phyloP scores from a whole-genome alignment of 2,797 vertebrate genomes.

The Micropoecilia bifurca region DNA sequence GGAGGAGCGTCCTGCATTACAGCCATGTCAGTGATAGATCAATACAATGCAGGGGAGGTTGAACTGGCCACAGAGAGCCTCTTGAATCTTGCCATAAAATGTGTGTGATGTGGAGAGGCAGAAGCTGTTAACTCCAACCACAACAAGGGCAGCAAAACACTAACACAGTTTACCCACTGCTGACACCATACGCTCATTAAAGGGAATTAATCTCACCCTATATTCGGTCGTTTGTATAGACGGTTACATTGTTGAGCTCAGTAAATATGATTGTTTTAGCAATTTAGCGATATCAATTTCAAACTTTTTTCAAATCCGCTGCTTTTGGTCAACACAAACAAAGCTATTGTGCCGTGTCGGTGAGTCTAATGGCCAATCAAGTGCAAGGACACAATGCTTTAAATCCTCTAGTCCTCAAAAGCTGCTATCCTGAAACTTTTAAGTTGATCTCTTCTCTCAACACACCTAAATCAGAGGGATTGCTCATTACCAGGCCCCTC shows the following conservation, averaged over 20 bases:
- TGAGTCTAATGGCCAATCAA: background rate
- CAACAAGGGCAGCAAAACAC: slow-evolving; percentile 24
- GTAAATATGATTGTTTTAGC: too few relatives aligned
- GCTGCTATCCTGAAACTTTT: background rate
- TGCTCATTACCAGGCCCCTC: background rate
- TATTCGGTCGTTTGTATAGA: background rate
- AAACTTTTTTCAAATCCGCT: too few relatives aligned
- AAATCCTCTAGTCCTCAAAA: background rate
- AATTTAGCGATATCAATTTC: too few relatives aligned
- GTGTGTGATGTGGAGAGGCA: slow-evolving; percentile 51
- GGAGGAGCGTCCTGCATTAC: slow-evolving; percentile 75
- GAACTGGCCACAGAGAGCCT: slow-evolving; percentile 59
- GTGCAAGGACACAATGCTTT: background rate
- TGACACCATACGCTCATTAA: slow-evolving; percentile 9
- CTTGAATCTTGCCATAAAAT: slow-evolving; percentile 74
- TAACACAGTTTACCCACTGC: slow-evolving; percentile 7
- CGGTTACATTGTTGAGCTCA: too few relatives aligned
- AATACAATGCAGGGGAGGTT: slow-evolving; percentile 69
- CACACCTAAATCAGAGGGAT: background rate
- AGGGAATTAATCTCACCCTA: slow-evolving; percentile 5
- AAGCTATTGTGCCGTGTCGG: background rate
- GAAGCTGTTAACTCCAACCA: slow-evolving; percentile 22
- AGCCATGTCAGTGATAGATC: slow-evolving; percentile 76
- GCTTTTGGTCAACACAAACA: too few relatives aligned
- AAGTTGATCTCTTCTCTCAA: background rate